A percentile compares a stretch with the other conserved stretches of the same genome.
These are phyloP conservation scores for Anolis sagrei DNA, from an alignment of 2,113 vertebrate genomes.

Conservation along the genomic window DNA sequence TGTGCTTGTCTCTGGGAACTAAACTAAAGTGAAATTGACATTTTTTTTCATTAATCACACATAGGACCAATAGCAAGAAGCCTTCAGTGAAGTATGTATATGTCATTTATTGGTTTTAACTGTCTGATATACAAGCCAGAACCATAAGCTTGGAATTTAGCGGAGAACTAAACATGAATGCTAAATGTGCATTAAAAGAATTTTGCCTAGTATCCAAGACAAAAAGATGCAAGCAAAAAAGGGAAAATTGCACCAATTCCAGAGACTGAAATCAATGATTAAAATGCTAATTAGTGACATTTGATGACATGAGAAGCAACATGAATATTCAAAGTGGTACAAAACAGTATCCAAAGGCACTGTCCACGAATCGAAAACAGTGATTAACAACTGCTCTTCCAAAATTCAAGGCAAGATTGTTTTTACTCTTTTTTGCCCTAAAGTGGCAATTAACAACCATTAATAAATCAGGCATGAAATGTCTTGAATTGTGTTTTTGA, in stretches of 20 bases:
- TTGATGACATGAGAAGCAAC: conserved; percentile 15
- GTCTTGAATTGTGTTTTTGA: conserved; percentile 19
- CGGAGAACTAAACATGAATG: conserved; percentile 9
- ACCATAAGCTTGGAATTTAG: neutral
- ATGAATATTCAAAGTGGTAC: conserved; percentile 12
- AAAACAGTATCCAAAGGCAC: conserved; percentile 35
- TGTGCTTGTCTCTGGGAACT: neutral
- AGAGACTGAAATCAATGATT: conserved; percentile 7
- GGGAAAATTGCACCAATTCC: neutral
- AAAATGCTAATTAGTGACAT: conserved; percentile 11
- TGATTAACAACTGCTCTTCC: neutral
- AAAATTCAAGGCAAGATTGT: conserved; percentile 25
- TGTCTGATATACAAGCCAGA: neutral
- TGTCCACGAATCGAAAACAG: neutral
- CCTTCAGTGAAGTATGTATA: neutral
- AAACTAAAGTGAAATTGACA: conserved; percentile 2
- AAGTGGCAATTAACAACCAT: conserved; percentile 33
- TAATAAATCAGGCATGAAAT: conserved; percentile 39
- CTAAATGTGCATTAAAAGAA: neutral
- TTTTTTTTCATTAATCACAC: neutral
- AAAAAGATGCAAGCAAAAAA: neutral
- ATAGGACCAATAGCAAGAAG: neutral
- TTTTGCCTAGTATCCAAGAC: neutral
- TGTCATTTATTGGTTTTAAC: neutral
- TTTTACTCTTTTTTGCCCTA: conserved; percentile 30